A percentile compares a stretch with the other conserved stretches of the same genome.
These are phyloP conservation scores for Seladonia tumulorum DNA, from an alignment of 2,888 invertebrate species.

Conservation along the genomic window DNA sequence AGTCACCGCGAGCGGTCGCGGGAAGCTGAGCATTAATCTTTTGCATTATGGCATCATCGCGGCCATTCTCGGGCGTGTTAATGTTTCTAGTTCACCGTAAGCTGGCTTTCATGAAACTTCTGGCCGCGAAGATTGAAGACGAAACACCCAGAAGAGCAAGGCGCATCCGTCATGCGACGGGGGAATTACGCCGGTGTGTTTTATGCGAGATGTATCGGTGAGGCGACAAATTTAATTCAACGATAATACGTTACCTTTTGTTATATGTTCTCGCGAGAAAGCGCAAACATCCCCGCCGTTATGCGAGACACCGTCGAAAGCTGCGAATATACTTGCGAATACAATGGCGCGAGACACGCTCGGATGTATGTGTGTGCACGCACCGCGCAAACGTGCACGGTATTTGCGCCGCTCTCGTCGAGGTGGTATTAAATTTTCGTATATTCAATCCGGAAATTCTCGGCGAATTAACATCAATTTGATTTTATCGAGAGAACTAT, in stretches of 20 bases:
- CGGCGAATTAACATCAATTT: not conserved
- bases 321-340: not conserved
- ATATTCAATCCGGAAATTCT: not conserved
- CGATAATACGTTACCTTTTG: not conserved
- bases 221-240: not conserved
- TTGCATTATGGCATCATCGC: not conserved
- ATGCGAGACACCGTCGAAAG: not conserved
- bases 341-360: not conserved
- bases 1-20: not conserved
- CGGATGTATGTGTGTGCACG: not conserved
- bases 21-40: not conserved
- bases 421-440: not conserved
- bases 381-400: not conserved
- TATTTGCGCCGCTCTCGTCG: not conserved
- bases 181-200: not conserved
- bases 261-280: not conserved
- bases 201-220: not conserved
- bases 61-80: slow-evolving; percentile 37
- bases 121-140: not conserved
- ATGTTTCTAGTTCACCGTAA: slow-evolving; percentile 8
- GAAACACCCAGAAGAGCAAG: not conserved
- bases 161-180: slow-evolving; percentile 1
- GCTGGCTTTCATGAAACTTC: slow-evolving; percentile 2
- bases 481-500: not conserved
- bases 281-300: not conserved